These are phyloP conservation scores for Drosophila watanabei DNA, from an alignment of 1,140 invertebrate genomes.

Conservation along the genomic window DNA sequence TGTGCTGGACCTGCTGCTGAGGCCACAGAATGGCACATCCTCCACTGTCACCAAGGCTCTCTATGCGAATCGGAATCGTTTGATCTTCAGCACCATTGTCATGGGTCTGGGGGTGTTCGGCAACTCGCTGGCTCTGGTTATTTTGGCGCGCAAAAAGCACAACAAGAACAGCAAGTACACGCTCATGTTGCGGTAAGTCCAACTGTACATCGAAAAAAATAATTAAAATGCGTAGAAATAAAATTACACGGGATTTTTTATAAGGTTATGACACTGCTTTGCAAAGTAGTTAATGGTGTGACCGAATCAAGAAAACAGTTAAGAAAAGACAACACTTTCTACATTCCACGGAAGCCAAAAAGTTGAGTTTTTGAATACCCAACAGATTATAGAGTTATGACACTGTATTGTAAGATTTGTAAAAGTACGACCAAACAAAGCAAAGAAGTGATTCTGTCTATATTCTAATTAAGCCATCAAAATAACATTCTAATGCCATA, in stretches of 20 bases:
- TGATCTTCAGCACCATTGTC: slow-evolving; percentile 59
- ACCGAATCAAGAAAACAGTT: background rate
- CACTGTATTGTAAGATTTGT: background rate
- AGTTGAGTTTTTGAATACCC: background rate
- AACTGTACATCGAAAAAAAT: background rate
- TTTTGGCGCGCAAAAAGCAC: slow-evolving; percentile 86
- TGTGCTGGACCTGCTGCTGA: slow-evolving; percentile 20
- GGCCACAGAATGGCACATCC: slow-evolving; percentile 5
- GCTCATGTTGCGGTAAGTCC: slow-evolving; percentile 89
- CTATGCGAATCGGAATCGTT: slow-evolving; percentile 57
- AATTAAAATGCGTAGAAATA: background rate
- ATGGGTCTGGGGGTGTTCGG: slow-evolving; percentile 78
- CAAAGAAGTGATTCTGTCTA: background rate
- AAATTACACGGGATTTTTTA: background rate
- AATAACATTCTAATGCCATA: background rate
- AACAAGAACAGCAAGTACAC: slow-evolving; percentile 92
- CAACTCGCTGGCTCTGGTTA: slow-evolving; percentile 77
- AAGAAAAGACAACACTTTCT: background rate
- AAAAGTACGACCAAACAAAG: background rate
- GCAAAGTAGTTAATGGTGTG: background rate
- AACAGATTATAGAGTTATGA: background rate
- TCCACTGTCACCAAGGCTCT: slow-evolving; percentile 27
- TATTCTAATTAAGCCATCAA: background rate
- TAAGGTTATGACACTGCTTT: background rate
- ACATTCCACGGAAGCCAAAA: background rate